A percentile compares a stretch with the other conserved stretches of the same genome.
Evolutionary conservation across 2,797 vertebrate genomes (phyloP).

Genomic region (Trichosurus vulpecula): DNA sequence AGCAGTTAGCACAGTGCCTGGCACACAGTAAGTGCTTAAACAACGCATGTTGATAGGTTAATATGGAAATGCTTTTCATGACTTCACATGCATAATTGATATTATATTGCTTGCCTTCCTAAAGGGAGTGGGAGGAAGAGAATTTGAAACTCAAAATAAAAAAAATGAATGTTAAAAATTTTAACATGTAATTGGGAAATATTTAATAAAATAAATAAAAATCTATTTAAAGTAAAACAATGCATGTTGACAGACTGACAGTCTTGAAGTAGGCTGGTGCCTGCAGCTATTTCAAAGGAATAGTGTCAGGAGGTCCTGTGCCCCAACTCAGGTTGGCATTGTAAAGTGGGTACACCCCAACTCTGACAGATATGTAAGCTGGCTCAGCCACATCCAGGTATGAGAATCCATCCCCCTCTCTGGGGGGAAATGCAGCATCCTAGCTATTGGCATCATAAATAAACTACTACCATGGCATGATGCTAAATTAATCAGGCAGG

Average conservation of each 20-base stretch:
- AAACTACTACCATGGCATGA: conserved; percentile 24
- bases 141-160: not conserved
- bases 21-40: not conserved
- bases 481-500: conserved; percentile 3
- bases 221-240: not conserved
- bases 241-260: not conserved
- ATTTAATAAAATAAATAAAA: not conserved
- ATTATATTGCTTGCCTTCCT: not conserved
- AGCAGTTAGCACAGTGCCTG: not conserved
- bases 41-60: not conserved
- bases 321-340: rapidly evolving
- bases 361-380: not conserved
- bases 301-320: not conserved
- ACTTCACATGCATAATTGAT: not conserved
- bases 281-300: not conserved
- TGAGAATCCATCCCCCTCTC: not conserved
- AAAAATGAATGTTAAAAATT: not conserved
- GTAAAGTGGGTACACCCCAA: not conserved
- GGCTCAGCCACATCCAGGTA: not conserved
- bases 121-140: not conserved
- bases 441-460: conserved; percentile 32
- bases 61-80: not conserved
- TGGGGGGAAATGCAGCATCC: not conserved
- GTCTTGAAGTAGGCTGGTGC: not conserved
- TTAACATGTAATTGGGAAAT: not conserved